A percentile compares a stretch with the other conserved stretches of the same genome.
Evolutionary conservation across 2,797 vertebrate genomes (phyloP).

Genomic region (Leontopithecus rosalia): DNA sequence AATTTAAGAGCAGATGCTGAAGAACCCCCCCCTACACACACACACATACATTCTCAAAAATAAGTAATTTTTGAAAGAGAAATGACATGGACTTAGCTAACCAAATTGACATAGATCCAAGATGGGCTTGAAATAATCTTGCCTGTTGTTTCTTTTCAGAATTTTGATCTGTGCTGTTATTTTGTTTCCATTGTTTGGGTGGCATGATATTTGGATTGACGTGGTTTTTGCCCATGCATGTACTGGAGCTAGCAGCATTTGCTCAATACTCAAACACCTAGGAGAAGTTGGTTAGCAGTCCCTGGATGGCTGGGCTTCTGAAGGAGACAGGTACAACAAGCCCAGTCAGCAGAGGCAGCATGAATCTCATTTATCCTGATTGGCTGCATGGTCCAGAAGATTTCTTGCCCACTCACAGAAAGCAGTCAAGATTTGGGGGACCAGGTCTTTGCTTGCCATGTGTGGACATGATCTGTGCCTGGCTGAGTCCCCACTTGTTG

Average conservation of each 20-base stretch:
- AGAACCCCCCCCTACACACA: neutral
- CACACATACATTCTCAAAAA: neutral
- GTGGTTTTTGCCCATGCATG: constrained; percentile 71
- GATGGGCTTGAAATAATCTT: constrained; percentile 55
- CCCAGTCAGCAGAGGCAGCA: neutral
- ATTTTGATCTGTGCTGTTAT: constrained; percentile 56
- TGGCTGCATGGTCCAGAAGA: neutral
- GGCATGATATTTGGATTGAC: constrained; percentile 66
- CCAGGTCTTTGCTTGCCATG: neutral
- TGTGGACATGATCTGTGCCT: neutral
- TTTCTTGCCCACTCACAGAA: neutral
- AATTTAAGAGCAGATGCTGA: constrained; percentile 17
- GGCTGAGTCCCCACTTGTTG: neutral
- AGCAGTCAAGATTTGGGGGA: neutral
- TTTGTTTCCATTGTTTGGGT: constrained; percentile 50
- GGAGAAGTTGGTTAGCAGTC: neutral
- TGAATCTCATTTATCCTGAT: neutral
- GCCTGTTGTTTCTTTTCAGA: constrained; percentile 64
- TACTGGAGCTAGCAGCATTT: constrained; percentile 68
- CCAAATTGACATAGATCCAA: constrained; percentile 62
- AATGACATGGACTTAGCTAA: constrained; percentile 78
- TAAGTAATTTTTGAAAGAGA: constrained; percentile 34
- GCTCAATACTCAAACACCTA: constrained; percentile 48
- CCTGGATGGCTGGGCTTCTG: neutral
- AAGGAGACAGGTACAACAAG: neutral